A percentile compares a stretch with the other conserved stretches of the same genome.
Conservation (phyloP, 2,888 invertebrate genomes). For the Trichacis sp. region DNA sequence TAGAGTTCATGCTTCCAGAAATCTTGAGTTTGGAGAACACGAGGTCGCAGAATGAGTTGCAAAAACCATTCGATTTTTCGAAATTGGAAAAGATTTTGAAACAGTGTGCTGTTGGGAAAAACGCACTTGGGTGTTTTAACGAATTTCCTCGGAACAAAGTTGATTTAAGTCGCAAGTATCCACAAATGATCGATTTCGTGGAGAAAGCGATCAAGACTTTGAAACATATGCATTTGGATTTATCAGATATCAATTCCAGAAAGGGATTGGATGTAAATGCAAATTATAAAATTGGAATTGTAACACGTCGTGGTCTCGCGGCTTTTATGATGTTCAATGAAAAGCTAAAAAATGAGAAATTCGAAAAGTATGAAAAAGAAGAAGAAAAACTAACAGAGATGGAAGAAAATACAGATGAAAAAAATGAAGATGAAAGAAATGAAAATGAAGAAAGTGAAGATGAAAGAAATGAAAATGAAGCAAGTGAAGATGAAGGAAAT, state of each 20-base stretch:
- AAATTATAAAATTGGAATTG: slow-evolving; percentile 39
- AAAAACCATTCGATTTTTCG: slow-evolving; percentile 34
- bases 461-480: not conserved
- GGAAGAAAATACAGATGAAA: not conserved
- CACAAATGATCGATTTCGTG: slow-evolving; percentile 50
- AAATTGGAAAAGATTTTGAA: slow-evolving; percentile 1
- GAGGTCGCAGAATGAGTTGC: slow-evolving; percentile 25
- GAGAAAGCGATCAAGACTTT: slow-evolving; percentile 2
- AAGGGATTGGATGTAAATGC: slow-evolving; percentile 43
- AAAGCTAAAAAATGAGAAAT: slow-evolving; percentile 48
- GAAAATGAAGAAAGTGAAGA: not conserved
- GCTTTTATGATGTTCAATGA: slow-evolving; percentile 41
- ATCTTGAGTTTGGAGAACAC: slow-evolving; percentile 54
- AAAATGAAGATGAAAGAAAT: not conserved
- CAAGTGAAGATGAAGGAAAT: too few relatives aligned
- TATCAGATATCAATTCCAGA: slow-evolving; percentile 6
- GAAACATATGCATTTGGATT: not conserved
- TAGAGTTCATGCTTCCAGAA: slow-evolving; percentile 47
- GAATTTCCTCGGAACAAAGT: slow-evolving; percentile 24
- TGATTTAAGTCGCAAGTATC: slow-evolving; percentile 44
- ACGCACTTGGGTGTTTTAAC: not conserved
- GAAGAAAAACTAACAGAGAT: not conserved
- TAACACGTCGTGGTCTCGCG: slow-evolving; percentile 40
- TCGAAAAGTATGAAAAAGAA: slow-evolving; percentile 9
- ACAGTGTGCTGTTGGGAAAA: slow-evolving; percentile 12